Percentiles rank a stretch among this genome's conserved stretches.
Conservation (phyloP, 2,888 invertebrate species). For the Masnerella sp. region DNA sequence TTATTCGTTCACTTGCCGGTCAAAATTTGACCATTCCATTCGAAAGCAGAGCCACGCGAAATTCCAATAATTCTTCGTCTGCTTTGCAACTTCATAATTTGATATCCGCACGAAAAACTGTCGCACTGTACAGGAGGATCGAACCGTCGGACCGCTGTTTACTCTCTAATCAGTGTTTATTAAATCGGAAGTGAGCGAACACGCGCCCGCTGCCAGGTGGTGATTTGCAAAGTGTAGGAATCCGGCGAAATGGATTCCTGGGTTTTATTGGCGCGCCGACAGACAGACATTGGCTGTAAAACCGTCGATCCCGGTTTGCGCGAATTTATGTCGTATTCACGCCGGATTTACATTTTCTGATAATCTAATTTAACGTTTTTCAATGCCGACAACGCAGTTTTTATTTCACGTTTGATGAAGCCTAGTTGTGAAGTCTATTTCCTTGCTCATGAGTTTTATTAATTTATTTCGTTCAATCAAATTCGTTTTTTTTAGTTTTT, state of each 20-base stretch:
- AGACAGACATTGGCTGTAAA: conserved; percentile 38
- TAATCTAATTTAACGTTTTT: too few relatives aligned
- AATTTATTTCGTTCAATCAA: too few relatives aligned
- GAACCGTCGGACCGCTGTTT: conserved; percentile 25
- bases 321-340: conserved; percentile 44
- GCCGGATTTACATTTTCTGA: conserved; percentile 2
- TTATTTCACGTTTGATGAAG: too few relatives aligned
- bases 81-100: too few relatives aligned
- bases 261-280: conserved; percentile 41
- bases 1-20: too few relatives aligned
- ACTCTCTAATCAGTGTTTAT: conserved; percentile 69
- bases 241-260: conserved; percentile 40
- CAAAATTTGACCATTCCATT: too few relatives aligned
- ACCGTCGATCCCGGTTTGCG: conserved; percentile 54
- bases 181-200: conserved; percentile 60
- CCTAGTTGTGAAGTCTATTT: too few relatives aligned
- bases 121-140: not conserved
- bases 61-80: too few relatives aligned
- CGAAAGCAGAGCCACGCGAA: too few relatives aligned
- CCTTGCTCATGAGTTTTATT: too few relatives aligned
- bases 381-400: too few relatives aligned
- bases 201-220: conserved; percentile 8
- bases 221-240: conserved; percentile 34
- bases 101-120: conserved; percentile 7
- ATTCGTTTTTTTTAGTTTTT: too few relatives aligned